Evolutionary conservation across 1,140 invertebrate genomes (phyloP).

Genomic region (Nymphalis io): DNA sequence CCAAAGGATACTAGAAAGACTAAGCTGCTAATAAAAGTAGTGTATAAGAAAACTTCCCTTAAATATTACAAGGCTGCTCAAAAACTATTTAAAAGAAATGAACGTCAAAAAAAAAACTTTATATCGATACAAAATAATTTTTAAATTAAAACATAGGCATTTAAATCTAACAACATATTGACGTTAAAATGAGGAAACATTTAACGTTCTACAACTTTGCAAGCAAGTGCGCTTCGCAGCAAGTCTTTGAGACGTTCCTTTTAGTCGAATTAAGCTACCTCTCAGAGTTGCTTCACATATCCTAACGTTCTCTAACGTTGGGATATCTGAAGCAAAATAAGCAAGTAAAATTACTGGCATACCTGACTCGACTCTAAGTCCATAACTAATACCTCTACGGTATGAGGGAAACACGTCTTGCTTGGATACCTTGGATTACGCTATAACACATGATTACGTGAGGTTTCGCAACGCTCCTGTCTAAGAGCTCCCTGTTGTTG

Average conservation of each 20-base stretch:
- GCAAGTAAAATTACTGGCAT: conserved; percentile 45
- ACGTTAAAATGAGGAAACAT: conserved; percentile 24
- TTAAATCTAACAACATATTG: conserved; percentile 29
- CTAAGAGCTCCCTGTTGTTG: neutral
- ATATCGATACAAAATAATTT: neutral
- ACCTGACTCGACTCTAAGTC: conserved; percentile 32
- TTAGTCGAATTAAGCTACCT: conserved; percentile 47
- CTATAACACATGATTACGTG: conserved; percentile 7
- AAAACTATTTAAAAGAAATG: too few relatives aligned
- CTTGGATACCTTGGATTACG: conserved; percentile 7
- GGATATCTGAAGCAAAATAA: too few relatives aligned
- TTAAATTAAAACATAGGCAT: conserved; percentile 8
- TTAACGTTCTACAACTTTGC: conserved; percentile 10
- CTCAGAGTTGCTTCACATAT: conserved; percentile 34
- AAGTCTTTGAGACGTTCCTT: conserved; percentile 47
- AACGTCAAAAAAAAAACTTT: neutral
- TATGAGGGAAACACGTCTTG: conserved; percentile 5
- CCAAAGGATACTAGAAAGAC: too few relatives aligned
- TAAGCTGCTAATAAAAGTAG: too few relatives aligned
- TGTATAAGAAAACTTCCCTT: too few relatives aligned
- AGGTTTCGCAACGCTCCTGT: neutral
- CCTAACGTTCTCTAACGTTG: too few relatives aligned
- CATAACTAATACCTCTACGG: conserved; percentile 12
- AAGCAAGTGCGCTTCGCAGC: conserved; percentile 33
- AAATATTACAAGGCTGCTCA: too few relatives aligned